These are phyloP conservation scores for Ommatoiulus sabulosus DNA, from an alignment of 2,888 invertebrate species.

Conservation along the genomic window DNA sequence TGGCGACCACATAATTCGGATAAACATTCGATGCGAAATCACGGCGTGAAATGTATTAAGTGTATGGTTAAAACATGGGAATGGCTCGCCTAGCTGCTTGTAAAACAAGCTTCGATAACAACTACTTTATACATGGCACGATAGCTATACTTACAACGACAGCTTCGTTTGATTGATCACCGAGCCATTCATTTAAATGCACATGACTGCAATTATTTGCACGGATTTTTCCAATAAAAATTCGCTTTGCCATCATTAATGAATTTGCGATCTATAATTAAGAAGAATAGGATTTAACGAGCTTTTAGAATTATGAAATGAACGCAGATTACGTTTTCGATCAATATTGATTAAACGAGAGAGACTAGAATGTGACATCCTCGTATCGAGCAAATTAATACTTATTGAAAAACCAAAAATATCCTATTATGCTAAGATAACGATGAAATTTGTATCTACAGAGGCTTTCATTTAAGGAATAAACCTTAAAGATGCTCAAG, in stretches of 20 bases:
- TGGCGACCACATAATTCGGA: not conserved
- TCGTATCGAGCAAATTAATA: not conserved
- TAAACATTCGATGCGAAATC: not conserved
- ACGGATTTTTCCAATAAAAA: conserved; percentile 11
- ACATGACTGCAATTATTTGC: conserved; percentile 32
- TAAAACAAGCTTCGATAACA: conserved; percentile 30
- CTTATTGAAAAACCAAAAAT: not conserved
- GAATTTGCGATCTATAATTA: conserved; percentile 18
- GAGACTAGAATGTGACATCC: not conserved
- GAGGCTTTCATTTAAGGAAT: not conserved
- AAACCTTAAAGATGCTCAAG: not conserved
- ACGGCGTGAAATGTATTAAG: not conserved
- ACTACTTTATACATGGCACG: not conserved
- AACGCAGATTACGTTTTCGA: not conserved
- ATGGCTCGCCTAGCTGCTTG: not conserved
- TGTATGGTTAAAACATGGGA: not conserved
- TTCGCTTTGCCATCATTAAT: not conserved
- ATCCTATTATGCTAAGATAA: not conserved
- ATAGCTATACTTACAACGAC: not conserved
- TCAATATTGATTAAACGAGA: not conserved
- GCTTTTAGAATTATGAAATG: not conserved
- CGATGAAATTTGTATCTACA: not conserved
- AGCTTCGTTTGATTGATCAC: conserved; percentile 7
- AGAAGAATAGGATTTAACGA: conserved; percentile 8
- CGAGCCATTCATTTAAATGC: conserved; percentile 4